A percentile compares a stretch with the other conserved stretches of the same genome.
These are phyloP conservation scores for Melanchra persicariae DNA, from an alignment of 2,888 invertebrate species.

Conservation along the genomic window DNA sequence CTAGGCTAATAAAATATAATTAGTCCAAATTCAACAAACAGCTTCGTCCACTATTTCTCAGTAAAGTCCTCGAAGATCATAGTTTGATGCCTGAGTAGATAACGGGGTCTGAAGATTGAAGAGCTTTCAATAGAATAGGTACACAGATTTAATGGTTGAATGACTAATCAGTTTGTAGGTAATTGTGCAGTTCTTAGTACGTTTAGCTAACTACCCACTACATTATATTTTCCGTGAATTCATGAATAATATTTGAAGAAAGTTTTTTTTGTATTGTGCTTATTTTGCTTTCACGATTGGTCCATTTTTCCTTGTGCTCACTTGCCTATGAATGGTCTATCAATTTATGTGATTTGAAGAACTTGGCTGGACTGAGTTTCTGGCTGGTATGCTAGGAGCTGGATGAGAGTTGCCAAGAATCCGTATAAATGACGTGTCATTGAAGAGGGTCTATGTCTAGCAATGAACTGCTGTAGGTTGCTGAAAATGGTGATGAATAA, in stretches of 20 bases:
- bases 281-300: neutral
- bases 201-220: neutral
- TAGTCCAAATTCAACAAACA: neutral
- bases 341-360: neutral
- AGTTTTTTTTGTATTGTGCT: neutral
- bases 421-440: too few relatives aligned
- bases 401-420: neutral
- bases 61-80: slow-evolving; percentile 26
- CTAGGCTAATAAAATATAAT: neutral
- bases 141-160: slow-evolving; percentile 43
- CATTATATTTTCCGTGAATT: slow-evolving; percentile 6
- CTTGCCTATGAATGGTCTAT: neutral
- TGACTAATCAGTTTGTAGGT: slow-evolving; percentile 52
- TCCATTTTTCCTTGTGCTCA: too few relatives aligned
- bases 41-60: slow-evolving; percentile 14
- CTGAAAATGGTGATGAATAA: neutral
- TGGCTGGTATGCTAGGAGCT: neutral
- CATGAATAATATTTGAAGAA: slow-evolving; percentile 4
- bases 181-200: slow-evolving; percentile 18
- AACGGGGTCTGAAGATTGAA: slow-evolving; percentile 30
- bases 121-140: slow-evolving; percentile 36
- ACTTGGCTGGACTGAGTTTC: neutral
- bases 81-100: slow-evolving; percentile 44
- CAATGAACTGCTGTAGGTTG: neutral
- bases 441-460: too few relatives aligned